phyloP scores from a whole-genome alignment of 2,888 invertebrate species.

The Flabesymbios commensalis region DNA sequence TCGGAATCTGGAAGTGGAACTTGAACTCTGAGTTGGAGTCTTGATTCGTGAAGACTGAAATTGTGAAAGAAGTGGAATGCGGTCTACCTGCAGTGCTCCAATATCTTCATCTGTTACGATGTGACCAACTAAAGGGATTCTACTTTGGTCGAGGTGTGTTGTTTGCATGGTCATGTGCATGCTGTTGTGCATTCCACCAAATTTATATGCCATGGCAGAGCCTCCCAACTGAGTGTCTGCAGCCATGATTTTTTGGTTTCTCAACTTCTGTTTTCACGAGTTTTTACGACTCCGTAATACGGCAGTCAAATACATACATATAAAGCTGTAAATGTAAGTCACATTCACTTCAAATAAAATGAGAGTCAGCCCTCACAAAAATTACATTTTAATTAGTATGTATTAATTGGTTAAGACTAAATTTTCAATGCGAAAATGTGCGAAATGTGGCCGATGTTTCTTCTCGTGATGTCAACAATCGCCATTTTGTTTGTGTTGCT shows the following conservation, averaged over 20 bases:
- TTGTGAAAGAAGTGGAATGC: neutral
- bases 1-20: neutral
- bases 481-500: neutral
- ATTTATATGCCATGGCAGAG: too few relatives aligned
- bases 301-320: too few relatives aligned
- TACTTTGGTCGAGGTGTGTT: neutral
- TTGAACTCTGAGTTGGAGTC: neutral
- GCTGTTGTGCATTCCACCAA: too few relatives aligned
- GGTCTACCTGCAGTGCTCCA: constrained; percentile 47
- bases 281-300: too few relatives aligned
- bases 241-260: too few relatives aligned
- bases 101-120: constrained; percentile 59
- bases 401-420: neutral
- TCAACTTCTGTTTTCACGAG: too few relatives aligned
- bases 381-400: neutral
- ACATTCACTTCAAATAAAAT: too few relatives aligned
- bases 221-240: too few relatives aligned
- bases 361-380: neutral
- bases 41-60: neutral
- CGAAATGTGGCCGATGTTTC: neutral
- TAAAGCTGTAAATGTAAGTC: too few relatives aligned
- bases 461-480: neutral
- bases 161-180: too few relatives aligned
- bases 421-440: neutral
- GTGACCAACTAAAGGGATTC: constrained; percentile 54